phyloP scores from a whole-genome alignment of 37 sponge, comb jelly and placozoan genomes.

The Cliona cf. orientalis region DNA sequence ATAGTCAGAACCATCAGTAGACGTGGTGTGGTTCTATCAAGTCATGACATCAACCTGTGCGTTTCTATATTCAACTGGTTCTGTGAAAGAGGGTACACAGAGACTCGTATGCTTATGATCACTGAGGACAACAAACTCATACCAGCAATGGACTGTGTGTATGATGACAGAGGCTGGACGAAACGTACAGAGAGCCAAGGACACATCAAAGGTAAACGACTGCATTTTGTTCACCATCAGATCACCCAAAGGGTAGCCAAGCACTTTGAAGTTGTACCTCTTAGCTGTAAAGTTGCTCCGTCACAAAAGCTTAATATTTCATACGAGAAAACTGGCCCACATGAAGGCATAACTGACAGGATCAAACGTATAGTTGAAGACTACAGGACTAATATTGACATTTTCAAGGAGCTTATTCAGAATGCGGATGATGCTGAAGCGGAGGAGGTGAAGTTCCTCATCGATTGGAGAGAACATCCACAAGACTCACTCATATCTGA shows the following conservation, averaged over 20 bases:
- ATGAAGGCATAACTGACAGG: conserved; percentile 68
- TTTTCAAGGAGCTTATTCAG: conserved; percentile 88
- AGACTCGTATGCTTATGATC: conserved; percentile 27
- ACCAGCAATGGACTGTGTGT: conserved; percentile 44
- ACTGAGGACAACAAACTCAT: conserved; percentile 24
- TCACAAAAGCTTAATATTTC: conserved; percentile 29
- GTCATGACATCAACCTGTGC: conserved; percentile 18
- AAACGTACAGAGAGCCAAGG: not conserved
- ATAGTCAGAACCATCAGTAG: not conserved
- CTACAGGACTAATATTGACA: conserved; percentile 68
- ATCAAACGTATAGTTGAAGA: conserved; percentile 66
- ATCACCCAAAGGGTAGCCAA: conserved; percentile 31
- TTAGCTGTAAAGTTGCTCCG: conserved; percentile 53
- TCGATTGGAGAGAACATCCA: conserved; percentile 77
- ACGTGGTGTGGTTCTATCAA: not conserved
- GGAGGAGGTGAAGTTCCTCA: conserved; percentile 71
- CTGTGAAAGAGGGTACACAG: not conserved
- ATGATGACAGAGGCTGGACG: conserved; percentile 64
- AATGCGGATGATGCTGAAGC: conserved; percentile 95
- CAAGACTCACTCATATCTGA: conserved; percentile 38
- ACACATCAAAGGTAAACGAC: not conserved
- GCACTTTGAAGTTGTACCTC: conserved; percentile 56
- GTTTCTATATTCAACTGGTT: conserved; percentile 35
- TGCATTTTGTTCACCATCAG: conserved; percentile 20
- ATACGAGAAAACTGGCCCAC: conserved; percentile 42